Conservation (phyloP, 2,113 vertebrate species). For the human (Homo sapiens) region GRCh38 chr4:125172001-125172500, state of each 20-base stretch:
- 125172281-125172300: too few species aligned
- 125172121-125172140: neutral
- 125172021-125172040: neutral
- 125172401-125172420: neutral
- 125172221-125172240: too few species aligned
- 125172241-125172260: neutral
- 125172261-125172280: neutral
- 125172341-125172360: too few species aligned
- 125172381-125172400: neutral
- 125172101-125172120: neutral
- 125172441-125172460: conserved; percentile 63
- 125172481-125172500: too few species aligned
- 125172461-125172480: neutral
- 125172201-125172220: neutral
- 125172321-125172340: rapidly evolving
- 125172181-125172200: neutral
- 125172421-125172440: conserved; percentile 74
- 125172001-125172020: neutral
- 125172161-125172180: neutral
- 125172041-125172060: neutral
- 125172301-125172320: neutral
- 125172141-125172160: neutral
- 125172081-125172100: neutral
- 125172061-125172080: neutral
- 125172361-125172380: neutral